phyloP scores from a whole-genome alignment of 2,113 vertebrate genomes.

The Tragelaphus buxtoni region DNA sequence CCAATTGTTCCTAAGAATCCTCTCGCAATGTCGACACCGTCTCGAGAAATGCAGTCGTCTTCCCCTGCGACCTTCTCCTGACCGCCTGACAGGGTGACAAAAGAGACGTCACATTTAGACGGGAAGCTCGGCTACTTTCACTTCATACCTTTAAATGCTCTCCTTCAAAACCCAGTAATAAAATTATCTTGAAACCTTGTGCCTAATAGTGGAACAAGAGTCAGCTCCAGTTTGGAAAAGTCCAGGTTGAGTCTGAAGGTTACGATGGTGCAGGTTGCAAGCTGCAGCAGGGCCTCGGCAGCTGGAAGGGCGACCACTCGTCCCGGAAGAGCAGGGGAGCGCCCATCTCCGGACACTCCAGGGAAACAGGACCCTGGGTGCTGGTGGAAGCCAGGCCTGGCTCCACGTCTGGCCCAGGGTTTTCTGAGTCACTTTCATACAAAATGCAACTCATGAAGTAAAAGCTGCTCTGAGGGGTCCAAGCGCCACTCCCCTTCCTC shows the following conservation, averaged over 20 bases:
- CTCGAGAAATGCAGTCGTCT: neutral
- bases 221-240: neutral
- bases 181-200: neutral
- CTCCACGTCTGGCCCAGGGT: neutral
- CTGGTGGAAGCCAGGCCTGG: neutral
- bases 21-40: fast-evolving
- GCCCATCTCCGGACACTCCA: fast-evolving
- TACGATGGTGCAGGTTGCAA: neutral
- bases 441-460: neutral
- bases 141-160: neutral
- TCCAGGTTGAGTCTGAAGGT: neutral
- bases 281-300: neutral
- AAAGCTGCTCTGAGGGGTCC: neutral
- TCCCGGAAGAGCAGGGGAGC: neutral
- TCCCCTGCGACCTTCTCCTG: neutral
- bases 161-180: neutral
- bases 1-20: neutral
- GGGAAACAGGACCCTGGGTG: too few relatives aligned
- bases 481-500: fast-evolving
- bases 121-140: neutral
- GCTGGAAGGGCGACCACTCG: neutral
- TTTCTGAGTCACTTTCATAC: neutral
- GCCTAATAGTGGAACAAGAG: neutral
- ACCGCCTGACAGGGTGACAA: neutral
- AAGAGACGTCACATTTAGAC: neutral